Evolutionary conservation across 92 coral and sea anemone species (phyloP), one percentile per base, ranked within the genome.

Genomic region (Hydrozoanthus gracilis): DNA sequence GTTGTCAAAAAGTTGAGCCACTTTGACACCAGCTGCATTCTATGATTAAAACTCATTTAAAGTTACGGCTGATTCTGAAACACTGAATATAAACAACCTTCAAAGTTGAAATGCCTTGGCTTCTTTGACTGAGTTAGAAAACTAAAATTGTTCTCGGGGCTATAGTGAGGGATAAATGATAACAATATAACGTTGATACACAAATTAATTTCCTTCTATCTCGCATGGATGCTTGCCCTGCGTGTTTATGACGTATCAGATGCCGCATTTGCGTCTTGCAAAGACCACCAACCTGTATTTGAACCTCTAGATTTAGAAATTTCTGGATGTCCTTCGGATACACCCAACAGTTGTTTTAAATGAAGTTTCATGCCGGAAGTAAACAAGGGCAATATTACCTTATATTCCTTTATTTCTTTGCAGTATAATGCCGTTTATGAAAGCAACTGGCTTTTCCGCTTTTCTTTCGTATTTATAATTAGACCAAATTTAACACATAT

Each of bases 221-320:
- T 27, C 15, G 7, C 14, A 6, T 4, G 12, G n/a, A 3, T 6
- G 39, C 39, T 7, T 8, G 17, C 3, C 13, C 14, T 64, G 84
- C 84, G 84, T 64, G 12, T 15, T 10, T 80, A 60, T 80, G 85
- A 80, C 85, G 85, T 49, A 80, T 10, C 13, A n/a, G 45, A 5
- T 0, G 4, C 39, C 5, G 2, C 14, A 46, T 4, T 62, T 15
- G 72, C 84, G 84, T 62, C 44, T 62, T 54, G 56, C 8, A 51
- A 51, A 51, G 61, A 65, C 55, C 73, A 62, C 73, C 58, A 16
- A 64, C 54, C 3, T 10, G 16, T 17, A 9, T 18, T 35, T 4
- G 27, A 52, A 9, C 4, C 68, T 49, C 71, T 50, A 54, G 48
- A 79, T 65, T 65, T 65, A 47, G 85, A 80, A 80, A 12, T 11